Evolutionary conservation across 2,113 vertebrate species (phyloP).

Genomic region (Catagonus wagneri): DNA sequence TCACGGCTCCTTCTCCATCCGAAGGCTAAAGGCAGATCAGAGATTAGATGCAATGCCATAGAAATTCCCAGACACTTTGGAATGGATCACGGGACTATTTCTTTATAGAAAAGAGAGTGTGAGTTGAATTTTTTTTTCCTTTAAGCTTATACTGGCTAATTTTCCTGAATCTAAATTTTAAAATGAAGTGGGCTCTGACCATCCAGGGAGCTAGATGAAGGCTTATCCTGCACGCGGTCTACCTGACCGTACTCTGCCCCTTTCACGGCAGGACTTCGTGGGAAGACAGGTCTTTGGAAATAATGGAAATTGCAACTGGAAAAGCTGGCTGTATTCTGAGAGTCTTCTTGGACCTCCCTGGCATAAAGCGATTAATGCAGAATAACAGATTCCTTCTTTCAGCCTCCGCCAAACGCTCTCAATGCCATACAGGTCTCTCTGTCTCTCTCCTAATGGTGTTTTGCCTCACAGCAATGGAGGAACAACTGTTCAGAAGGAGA

Average conservation of each 20-base stretch:
- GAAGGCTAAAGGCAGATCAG: conserved; percentile 21
- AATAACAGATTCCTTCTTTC: conserved; percentile 48
- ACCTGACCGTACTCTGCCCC: background rate
- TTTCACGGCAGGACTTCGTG: background rate
- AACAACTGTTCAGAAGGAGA: background rate
- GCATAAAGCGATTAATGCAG: conserved; percentile 21
- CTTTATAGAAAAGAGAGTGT: conserved; percentile 15
- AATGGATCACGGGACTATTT: background rate
- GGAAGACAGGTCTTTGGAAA: background rate
- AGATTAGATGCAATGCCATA: background rate
- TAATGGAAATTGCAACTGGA: background rate
- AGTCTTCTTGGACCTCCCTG: background rate
- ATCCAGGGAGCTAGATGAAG: background rate
- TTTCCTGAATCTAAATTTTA: conserved; percentile 20
- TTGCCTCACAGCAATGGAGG: background rate
- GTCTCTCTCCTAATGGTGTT: background rate
- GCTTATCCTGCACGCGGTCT: background rate
- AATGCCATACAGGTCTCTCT: background rate
- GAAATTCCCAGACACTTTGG: conserved; percentile 8
- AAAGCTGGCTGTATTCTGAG: background rate
- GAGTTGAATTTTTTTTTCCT: background rate
- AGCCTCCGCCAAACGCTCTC: background rate
- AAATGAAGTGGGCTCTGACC: background rate
- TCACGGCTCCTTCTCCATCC: background rate
- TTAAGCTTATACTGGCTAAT: conserved; percentile 3